These are phyloP conservation scores for Scrobipalpa costella DNA, from an alignment of 2,888 invertebrate species.

Conservation along the genomic window DNA sequence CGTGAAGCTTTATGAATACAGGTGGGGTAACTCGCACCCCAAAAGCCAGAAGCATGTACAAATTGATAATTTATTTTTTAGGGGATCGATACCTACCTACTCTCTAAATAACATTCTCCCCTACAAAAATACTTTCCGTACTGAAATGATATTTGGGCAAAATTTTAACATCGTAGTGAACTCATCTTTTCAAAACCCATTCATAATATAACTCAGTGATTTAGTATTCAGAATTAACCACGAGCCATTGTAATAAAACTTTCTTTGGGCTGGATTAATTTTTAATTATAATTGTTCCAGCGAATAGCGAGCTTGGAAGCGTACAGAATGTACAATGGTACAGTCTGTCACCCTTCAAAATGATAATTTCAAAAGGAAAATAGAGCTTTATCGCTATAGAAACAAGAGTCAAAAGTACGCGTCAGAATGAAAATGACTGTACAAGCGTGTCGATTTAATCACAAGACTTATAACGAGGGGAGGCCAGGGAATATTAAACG, in stretches of 20 bases:
- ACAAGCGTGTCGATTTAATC: constrained; percentile 74
- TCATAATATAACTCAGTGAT: constrained; percentile 25
- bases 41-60: not conserved
- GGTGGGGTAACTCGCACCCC: constrained; percentile 28
- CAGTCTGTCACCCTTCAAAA: not conserved
- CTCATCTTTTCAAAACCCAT: not conserved
- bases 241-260: constrained; percentile 53
- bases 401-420: not conserved
- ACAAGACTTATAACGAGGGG: constrained; percentile 67
- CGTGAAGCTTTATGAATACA: constrained; percentile 68
- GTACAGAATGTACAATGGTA: constrained; percentile 2
- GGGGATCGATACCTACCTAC: not conserved
- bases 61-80: constrained; percentile 20
- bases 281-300: constrained; percentile 75
- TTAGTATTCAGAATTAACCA: constrained; percentile 46
- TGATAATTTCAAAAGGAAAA: not conserved
- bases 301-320: constrained; percentile 58
- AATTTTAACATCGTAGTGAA: not conserved
- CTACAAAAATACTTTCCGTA: not conserved
- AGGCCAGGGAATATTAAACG: constrained; percentile 61
- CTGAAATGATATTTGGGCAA: too few relatives aligned
- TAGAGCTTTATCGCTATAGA: not conserved
- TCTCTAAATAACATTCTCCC: not conserved
- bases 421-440: constrained; percentile 54
- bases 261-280: constrained; percentile 65